Base-by-base conservation (phyloP, 92 coral and sea anemone genomes). In the Heteractis magnifica region DNA sequence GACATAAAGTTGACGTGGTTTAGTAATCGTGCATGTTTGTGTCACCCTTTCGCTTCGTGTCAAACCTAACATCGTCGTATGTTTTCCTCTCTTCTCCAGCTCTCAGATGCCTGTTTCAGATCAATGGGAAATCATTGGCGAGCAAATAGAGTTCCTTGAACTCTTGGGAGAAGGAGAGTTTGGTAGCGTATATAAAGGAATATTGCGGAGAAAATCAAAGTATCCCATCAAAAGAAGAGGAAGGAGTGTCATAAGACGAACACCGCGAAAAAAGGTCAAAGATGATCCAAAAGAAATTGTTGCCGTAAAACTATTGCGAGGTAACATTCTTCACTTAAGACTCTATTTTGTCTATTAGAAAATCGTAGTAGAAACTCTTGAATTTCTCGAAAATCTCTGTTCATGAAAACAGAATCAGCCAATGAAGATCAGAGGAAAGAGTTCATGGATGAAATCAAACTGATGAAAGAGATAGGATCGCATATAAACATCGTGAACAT, bases 401-500 rank as follows among this genome's bases (percentile, higher is more conserved):
- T 68, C 21, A 19, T 0, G 6, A 23, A 68, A n/a, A 9, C 51
- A 84, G 87, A 84, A 77, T 75, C 81, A 8, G 87, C 87, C 14
- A 74, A 58, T 10, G 81, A 75, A 10, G 87, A 84, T 15, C 87
- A 84, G 70, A 75, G 80, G 60, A 76, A 76, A 65, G 87, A 84
- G 72, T 84, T 84, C n/a, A 56, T 76, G 81, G 87, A 60, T 51
- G 87, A 84, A 14, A 84, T 84, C 49, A 56, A 76, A n/a, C 59
- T 84, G 8, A 84, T 84, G 87, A 84, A 84, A 64, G 75, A 62
- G 11, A 84, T 84, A 21, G 87, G 87, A 58, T 80, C 58, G 0
- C 81, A 84, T 51, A 77, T 62, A 9, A 84, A 84, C 19, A 84
- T 84, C 49, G 87, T 84, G 49, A 84, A 84, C 81, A 84, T 84